Evolutionary conservation across 1,140 invertebrate genomes (phyloP).

Genomic region (Vanessa atalanta): DNA sequence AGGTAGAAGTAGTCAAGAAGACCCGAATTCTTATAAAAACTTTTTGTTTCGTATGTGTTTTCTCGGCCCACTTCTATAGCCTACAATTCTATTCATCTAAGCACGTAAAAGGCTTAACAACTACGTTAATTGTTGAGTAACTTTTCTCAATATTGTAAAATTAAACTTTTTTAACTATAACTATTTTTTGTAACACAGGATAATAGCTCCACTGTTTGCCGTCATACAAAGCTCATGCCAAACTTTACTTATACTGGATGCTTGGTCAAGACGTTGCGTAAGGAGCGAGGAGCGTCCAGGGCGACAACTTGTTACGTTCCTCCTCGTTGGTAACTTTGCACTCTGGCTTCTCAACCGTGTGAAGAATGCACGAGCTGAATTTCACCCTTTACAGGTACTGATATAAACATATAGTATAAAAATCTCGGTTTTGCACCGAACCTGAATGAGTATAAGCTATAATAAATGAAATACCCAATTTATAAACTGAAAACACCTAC

Average conservation of each 20-base stretch:
- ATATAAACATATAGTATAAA: neutral
- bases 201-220: conserved; percentile 78
- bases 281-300: conserved; percentile 83
- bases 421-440: too few relatives aligned
- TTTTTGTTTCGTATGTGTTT: too few relatives aligned
- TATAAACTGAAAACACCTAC: neutral
- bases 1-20: too few relatives aligned
- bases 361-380: conserved; percentile 84
- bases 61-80: too few relatives aligned
- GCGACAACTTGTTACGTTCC: conserved; percentile 88
- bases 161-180: neutral
- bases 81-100: too few relatives aligned
- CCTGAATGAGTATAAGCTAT: too few relatives aligned
- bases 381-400: conserved; percentile 81
- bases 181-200: conserved; percentile 44
- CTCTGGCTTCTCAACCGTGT: conserved; percentile 89
- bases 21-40: too few relatives aligned
- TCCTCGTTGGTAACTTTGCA: conserved; percentile 89
- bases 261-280: conserved; percentile 85
- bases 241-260: conserved; percentile 89
- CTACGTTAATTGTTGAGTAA: too few relatives aligned
- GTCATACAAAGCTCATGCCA: conserved; percentile 86
- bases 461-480: neutral
- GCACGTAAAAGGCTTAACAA: too few relatives aligned
- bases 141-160: too few relatives aligned